phyloP scores from a whole-genome alignment of 2,888 invertebrate genomes.

The Rotaria magnacalcarata region DNA sequence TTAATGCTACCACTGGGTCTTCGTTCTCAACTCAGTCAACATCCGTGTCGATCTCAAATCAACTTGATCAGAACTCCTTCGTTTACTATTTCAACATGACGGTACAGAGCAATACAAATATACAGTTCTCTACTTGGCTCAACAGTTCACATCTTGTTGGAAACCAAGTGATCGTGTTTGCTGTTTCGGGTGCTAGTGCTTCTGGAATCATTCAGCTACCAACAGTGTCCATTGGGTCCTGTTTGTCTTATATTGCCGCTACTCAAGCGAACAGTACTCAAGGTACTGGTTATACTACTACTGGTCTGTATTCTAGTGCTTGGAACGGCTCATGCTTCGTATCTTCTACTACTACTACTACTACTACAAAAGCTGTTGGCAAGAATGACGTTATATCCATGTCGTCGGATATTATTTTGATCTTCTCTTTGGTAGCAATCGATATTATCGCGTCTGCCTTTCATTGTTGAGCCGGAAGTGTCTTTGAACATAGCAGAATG shows the following conservation, averaged over 20 bases:
- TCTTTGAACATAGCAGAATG: too few relatives aligned
- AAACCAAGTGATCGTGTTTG: not conserved
- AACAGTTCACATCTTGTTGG: not conserved
- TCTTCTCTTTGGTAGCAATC: too few relatives aligned
- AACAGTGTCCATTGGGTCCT: not conserved
- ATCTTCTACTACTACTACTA: not conserved
- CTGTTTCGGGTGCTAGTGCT: not conserved
- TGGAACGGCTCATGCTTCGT: not conserved
- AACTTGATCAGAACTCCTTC: not conserved
- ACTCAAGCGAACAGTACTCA: not conserved
- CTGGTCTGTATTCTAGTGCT: not conserved
- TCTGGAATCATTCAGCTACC: constrained; percentile 15
- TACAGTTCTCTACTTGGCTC: constrained; percentile 12
- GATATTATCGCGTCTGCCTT: too few relatives aligned
- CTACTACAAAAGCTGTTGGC: not conserved
- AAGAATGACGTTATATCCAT: not conserved
- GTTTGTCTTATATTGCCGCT: not conserved
- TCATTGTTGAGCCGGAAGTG: too few relatives aligned
- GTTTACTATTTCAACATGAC: not conserved
- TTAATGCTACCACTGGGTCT: not conserved
- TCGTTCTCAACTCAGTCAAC: not conserved
- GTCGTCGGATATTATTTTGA: not conserved
- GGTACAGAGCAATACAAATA: not conserved
- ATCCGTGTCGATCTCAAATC: not conserved
- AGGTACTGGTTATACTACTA: not conserved